Evolutionary conservation across 1,140 invertebrate species (phyloP), one percentile per base, ranked within the genome.

Genomic region (Anoplolepis gracilipes): DNA sequence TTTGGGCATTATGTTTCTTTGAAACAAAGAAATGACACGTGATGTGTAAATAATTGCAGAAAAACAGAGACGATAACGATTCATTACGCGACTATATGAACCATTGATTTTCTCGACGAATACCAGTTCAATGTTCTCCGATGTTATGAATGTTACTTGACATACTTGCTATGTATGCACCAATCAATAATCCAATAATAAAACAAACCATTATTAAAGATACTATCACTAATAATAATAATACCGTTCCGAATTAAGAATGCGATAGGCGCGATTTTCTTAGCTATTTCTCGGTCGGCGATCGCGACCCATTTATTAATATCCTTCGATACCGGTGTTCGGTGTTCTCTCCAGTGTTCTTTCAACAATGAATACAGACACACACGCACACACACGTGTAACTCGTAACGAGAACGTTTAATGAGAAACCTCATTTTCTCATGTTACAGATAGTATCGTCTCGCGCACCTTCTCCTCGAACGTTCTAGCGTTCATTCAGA

Each of bases 381-480:
- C 88, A 88, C 75, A 28, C 84, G 76, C 75, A 39, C 25, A 62
- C n/a, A 30, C 19, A n/a, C 73, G 49, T 70, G 46, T 75, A 30
- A 70, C 33, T 57, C 33, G 76, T 77, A 89, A 88, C 75, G 65
- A 82, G 61, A 59, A 16, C 82, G 42, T 65, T 61, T 84, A 82
- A 88, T 82, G 75, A 76, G 87, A 64, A 89, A 85, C 70, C 64
- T 73, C 30, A 72, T 88, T 87, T 88, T 89, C 82, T 87, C 87
- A 89, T 76, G 82, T 89, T 88, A 89, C 86, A 87, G 76, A 87
- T 88, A 88, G 61, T 36, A 87, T 87, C 82, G 79, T 81, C 55
- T 46, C 46, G 55, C 67, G 61, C 16, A 36, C 25, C 53, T 72
- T 70, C 39, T 72, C 53, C 22, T 73, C 19, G 25, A 10, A 19